Percentiles rank a stretch among this genome's conserved stretches.
phyloP scores from a whole-genome alignment of 2,113 vertebrate species.

The Phocoena phocoena region DNA sequence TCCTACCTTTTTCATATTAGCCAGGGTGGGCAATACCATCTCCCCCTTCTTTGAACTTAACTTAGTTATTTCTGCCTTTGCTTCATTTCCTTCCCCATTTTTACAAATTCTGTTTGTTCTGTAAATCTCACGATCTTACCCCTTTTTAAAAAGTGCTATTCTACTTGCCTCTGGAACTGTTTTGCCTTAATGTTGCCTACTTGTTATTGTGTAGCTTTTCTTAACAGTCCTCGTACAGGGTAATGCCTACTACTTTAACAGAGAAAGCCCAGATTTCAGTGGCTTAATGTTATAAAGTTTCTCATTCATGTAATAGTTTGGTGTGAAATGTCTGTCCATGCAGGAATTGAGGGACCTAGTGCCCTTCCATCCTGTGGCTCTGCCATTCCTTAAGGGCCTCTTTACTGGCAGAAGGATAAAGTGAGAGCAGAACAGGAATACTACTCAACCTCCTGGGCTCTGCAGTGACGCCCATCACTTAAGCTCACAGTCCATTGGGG shows the following conservation, averaged over 20 bases:
- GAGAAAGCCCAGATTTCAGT: not conserved
- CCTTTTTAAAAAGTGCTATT: not conserved
- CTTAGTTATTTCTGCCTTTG: slow-evolving; percentile 9
- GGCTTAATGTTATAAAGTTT: not conserved
- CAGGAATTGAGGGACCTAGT: not conserved
- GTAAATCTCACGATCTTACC: not conserved
- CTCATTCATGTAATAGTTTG: not conserved
- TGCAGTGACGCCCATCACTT: not conserved
- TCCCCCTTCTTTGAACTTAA: not conserved
- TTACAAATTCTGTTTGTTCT: not conserved
- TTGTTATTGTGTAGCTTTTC: not conserved
- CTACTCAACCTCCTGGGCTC: not conserved
- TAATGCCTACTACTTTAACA: not conserved
- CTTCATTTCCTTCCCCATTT: slow-evolving; percentile 22
- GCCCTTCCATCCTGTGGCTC: not conserved
- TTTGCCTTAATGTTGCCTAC: not conserved
- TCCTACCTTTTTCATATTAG: not conserved
- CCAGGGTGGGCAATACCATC: not conserved
- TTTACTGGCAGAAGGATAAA: not conserved
- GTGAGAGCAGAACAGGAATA: not conserved
- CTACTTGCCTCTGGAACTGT: not conserved
- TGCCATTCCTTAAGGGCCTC: not conserved
- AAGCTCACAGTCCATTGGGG: not conserved
- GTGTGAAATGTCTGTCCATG: not conserved
- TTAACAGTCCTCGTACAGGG: not conserved